Base-by-base conservation (phyloP, 1,140 invertebrate species). In the Leguminivora glycinivorella region DNA sequence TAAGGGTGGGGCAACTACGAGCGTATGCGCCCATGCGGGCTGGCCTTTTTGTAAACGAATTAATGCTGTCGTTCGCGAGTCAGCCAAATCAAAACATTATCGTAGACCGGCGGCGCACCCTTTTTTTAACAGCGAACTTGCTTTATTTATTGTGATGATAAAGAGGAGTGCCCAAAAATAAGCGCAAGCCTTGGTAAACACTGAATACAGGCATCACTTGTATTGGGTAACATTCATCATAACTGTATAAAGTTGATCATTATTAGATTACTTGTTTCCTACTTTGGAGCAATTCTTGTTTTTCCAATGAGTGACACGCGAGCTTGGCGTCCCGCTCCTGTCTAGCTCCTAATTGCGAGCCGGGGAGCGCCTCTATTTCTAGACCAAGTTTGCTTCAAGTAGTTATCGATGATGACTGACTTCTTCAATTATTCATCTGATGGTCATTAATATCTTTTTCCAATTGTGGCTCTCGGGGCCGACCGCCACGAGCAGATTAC, bases 41-140 rank as follows among this genome's bases (percentile, higher is more conserved):
- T 75, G 73, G 70, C 69, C 73, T 77, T 79, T 78, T 77, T 79
- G 77, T 78, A 73, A 75, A 78, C 70, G 79, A 80, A 85, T 82
- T 81, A 79, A 73, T 75, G 77, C 74, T 73, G 71, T 76, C 77
- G 79, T 75, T 81, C 68, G 74, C 75, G 67, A 71, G 80, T 78
- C 68, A 71, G 60, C 66, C 31, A 69, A 24, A 68, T 22, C 17
- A 14, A 68, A 34, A 67, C 19, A 40, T 68, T 47, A 47, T 17
- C 67, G 29, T 34, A n/a, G 38, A 22, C 12, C 14, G 56, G 52
- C 52, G 24, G 56, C 56, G 25, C 25, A 29, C 56, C 25, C 6
- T 25, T 29, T 43, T 43, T 43, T 26, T 29, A 60, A 25, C 25
- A 29, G 25, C 56, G 56, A n/a, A n/a, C n/a, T 43, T 43, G 47